A percentile compares a stretch with the other conserved stretches of the same genome.
phyloP scores from a whole-genome alignment of 37 sponge, comb jelly and placozoan species.

The Crambe crambe region DNA sequence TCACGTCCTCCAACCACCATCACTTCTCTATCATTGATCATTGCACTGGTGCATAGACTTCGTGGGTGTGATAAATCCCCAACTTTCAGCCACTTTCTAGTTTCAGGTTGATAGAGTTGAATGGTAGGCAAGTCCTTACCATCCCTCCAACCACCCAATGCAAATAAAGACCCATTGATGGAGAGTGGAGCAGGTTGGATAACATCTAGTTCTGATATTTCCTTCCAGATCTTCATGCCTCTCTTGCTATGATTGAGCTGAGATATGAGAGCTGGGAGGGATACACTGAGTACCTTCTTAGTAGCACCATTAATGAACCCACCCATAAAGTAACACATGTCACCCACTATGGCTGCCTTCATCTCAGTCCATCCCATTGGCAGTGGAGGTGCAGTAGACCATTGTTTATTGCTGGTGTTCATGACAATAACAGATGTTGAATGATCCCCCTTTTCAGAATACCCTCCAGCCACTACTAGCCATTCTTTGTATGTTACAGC shows the following conservation, averaged over 20 bases:
- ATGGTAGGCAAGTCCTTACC: too few species aligned
- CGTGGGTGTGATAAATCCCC: too few species aligned
- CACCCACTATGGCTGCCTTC: background rate
- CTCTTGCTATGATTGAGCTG: background rate
- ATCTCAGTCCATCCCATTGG: background rate
- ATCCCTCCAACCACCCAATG: background rate
- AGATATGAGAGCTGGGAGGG: background rate
- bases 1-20: too few species aligned
- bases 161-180: too few species aligned
- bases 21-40: too few species aligned
- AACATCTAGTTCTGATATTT: background rate
- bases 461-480: slow-evolving; percentile 15
- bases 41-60: too few species aligned
- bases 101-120: too few species aligned
- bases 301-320: background rate
- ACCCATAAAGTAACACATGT: background rate
- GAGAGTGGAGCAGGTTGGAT: too few species aligned
- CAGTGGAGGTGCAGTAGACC: background rate
- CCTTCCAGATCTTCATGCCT: background rate
- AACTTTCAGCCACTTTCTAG: too few species aligned
- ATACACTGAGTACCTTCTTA: background rate
- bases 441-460: background rate
- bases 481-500: background rate
- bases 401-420: background rate
- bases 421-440: background rate